Percentiles rank a stretch among this genome's conserved stretches.
These are phyloP conservation scores for Aelia acuminata DNA, from an alignment of 2,888 invertebrate genomes.

Conservation along the genomic window DNA sequence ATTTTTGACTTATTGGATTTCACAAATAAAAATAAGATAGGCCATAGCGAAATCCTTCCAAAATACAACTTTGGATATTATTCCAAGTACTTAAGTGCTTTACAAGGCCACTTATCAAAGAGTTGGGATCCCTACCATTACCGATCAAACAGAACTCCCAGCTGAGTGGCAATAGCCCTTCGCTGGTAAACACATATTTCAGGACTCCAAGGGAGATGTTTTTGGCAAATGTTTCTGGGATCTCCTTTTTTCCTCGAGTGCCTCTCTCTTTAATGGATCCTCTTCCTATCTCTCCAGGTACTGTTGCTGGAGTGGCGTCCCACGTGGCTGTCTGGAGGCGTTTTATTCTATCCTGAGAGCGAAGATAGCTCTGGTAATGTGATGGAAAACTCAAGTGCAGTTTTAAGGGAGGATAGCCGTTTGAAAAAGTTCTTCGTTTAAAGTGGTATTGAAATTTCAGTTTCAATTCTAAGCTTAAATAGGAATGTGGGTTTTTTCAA, in stretches of 20 bases:
- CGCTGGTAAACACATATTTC: constrained; percentile 34
- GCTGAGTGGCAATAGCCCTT: constrained; percentile 20
- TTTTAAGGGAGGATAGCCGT: background rate
- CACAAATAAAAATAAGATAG: background rate
- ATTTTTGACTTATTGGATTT: no score
- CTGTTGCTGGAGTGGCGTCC: constrained; percentile 6
- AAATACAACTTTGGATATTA: background rate
- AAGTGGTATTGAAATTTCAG: background rate
- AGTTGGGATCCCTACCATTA: background rate
- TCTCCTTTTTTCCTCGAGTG: background rate
- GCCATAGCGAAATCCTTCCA: background rate
- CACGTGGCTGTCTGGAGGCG: background rate
- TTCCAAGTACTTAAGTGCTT: background rate
- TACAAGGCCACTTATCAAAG: background rate
- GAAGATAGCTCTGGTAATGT: background rate
- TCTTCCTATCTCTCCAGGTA: constrained; percentile 2
- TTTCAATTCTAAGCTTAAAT: background rate
- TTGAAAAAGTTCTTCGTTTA: background rate
- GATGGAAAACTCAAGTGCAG: constrained; percentile 42
- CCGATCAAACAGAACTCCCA: constrained; percentile 8
- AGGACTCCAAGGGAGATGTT: constrained; percentile 9
- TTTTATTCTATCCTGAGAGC: constrained; percentile 8
- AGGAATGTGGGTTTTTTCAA: no score
- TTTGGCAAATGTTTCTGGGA: constrained; percentile 9
- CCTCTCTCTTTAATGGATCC: constrained; percentile 37